Conservation (phyloP, 2,113 vertebrate species). For the Melospiza georgiana region DNA sequence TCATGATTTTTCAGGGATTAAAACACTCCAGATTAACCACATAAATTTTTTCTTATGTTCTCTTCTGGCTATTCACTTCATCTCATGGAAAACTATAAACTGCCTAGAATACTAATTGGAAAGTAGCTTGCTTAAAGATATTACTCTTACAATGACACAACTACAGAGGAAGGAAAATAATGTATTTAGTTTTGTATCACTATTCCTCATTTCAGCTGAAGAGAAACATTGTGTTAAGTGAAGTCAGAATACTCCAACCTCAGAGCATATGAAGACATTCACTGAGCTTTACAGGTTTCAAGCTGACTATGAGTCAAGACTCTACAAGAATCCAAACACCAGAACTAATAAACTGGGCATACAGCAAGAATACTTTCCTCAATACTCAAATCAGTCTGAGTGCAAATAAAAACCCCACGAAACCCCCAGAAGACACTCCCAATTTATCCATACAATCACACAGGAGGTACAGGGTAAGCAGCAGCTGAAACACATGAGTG, state of each 20-base stretch:
- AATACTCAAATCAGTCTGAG: background rate
- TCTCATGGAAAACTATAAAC: background rate
- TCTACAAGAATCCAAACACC: background rate
- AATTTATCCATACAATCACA: background rate
- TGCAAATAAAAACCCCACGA: background rate
- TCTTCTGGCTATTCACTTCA: conserved; percentile 3
- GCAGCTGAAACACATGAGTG: background rate
- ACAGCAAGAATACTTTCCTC: background rate
- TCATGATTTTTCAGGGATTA: background rate
- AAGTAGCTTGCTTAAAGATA: background rate
- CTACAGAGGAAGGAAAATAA: background rate
- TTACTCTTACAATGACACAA: background rate
- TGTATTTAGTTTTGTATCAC: background rate
- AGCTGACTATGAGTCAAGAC: background rate
- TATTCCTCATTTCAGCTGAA: background rate
- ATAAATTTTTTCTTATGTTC: background rate
- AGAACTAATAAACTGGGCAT: background rate
- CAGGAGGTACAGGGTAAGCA: background rate
- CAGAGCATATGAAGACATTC: background rate
- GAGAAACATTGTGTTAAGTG: background rate
- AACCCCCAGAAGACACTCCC: background rate
- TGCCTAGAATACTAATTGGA: background rate
- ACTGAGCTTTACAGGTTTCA: background rate
- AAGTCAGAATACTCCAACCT: background rate
- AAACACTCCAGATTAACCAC: background rate